Base-by-base conservation (phyloP, 2,113 vertebrate species). In the Isurus oxyrinchus region DNA sequence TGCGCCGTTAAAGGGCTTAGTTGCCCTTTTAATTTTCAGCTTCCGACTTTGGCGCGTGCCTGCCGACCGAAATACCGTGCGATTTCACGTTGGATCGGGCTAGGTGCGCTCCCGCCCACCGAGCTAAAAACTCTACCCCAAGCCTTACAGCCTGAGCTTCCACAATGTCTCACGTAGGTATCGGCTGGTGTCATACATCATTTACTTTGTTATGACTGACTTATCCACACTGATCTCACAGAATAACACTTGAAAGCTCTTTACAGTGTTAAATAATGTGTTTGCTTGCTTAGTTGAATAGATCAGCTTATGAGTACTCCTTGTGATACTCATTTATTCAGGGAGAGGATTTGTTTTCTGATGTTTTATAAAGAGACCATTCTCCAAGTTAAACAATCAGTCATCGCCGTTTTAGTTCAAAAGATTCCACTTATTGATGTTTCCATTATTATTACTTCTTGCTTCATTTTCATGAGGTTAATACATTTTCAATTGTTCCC, bases 161-260 rank as follows among this genome's bases (percentile, higher is more conserved):
- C 23, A 0, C 61, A 95, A 44, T 44, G 69, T 95, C 94, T 49
- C 66, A 67, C 61, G 27, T 95, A 14, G 1, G 66, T n/a, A 95
- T 96, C 57, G 96, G 96, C 97, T 97, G 97, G 96, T 97, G 97
- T 96, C 97, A 96, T 97, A 97, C 97, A 96, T 44, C 97, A 97
- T 97, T 93, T 97, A 97, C 97, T 97, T 97, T 96, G 96, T 97
- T 96, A 96, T 97, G 97, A 97, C 97, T 98, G 97, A 96, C 97
- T 97, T 98, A 98, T 98, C 97, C 97, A 97, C 97, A 69, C 97
- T 98, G 97, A 44, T 97, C 97, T 97, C 98, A 97, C 98, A 97
- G 97, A 98, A 98, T 97, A 98, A 98, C 97, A 98, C 91, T 81
- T 95, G 96, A 97, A 98, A 97, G 97, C 97, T 97, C 79, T 44